Evolutionary conservation across 2,888 invertebrate genomes (phyloP).

Genomic region (Keiferia lycopersicella): DNA sequence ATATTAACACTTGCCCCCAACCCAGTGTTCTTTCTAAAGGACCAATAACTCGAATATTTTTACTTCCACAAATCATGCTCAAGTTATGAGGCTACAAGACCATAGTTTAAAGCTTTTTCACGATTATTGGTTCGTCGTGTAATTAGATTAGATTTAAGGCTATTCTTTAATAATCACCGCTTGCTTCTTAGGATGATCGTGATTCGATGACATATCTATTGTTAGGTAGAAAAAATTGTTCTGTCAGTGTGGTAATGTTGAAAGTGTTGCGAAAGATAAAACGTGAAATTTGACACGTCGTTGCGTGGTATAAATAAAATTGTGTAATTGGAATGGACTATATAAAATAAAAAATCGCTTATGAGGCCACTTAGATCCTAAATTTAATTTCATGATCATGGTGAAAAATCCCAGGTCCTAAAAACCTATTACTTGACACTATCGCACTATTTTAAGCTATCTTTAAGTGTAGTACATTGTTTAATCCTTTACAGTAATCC

Average conservation of each 20-base stretch:
- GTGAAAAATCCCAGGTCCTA: neutral
- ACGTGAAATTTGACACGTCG: constrained; percentile 36
- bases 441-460: constrained; percentile 75
- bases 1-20: constrained; percentile 14
- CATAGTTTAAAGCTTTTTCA: constrained; percentile 22
- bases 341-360: constrained; percentile 19
- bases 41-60: constrained; percentile 16
- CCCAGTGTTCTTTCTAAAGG: constrained; percentile 18
- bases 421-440: constrained; percentile 37
- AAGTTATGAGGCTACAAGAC: constrained; percentile 28
- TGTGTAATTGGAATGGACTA: constrained; percentile 22
- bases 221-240: constrained; percentile 73
- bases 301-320: constrained; percentile 34
- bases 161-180: constrained; percentile 53
- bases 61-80: constrained; percentile 20
- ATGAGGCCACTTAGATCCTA: constrained; percentile 22
- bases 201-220: constrained; percentile 79
- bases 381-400: constrained; percentile 19
- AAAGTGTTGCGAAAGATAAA: constrained; percentile 44
- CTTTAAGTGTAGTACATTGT: constrained; percentile 76
- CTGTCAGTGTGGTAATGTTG: constrained; percentile 61
- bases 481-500: constrained; percentile 74
- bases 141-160: constrained; percentile 31
- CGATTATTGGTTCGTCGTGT: constrained; percentile 17
- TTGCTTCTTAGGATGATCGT: constrained; percentile 72